These are phyloP conservation scores for Gila robusta DNA, from an alignment of 2,797 vertebrate species.

Conservation along the genomic window DNA sequence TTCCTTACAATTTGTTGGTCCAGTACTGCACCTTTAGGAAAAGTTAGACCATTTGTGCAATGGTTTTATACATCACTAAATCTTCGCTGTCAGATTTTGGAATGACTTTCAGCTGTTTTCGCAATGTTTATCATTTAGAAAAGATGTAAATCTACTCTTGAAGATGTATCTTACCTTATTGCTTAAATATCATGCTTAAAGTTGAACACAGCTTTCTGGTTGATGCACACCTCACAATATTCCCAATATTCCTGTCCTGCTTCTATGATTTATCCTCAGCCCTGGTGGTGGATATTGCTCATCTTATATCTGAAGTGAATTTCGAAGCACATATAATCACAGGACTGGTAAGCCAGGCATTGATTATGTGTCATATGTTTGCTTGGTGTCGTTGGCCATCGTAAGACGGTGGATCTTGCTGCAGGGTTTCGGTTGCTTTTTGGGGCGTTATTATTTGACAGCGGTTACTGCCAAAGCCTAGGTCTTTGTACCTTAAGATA, in stretches of 20 bases:
- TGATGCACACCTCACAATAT: not conserved
- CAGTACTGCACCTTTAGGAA: not conserved
- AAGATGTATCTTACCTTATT: not conserved
- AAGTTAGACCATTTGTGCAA: not conserved
- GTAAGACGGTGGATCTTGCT: not conserved
- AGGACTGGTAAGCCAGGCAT: constrained; percentile 12
- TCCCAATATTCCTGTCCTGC: not conserved
- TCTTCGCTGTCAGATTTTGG: not conserved
- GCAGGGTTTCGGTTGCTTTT: constrained; percentile 13
- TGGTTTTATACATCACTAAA: not conserved
- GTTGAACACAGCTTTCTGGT: not conserved
- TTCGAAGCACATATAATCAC: not conserved
- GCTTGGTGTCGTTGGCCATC: not conserved
- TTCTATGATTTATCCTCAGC: not conserved
- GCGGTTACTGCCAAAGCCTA: constrained; percentile 27
- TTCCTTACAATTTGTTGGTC: not conserved
- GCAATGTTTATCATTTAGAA: not conserved
- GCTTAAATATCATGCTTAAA: not conserved
- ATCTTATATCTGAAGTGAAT: not conserved
- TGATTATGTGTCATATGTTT: constrained; percentile 12
- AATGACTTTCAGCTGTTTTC: not conserved
- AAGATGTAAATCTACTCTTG: not conserved
- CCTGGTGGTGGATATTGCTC: not conserved
- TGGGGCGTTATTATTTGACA: constrained; percentile 13
- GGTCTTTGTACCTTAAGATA: constrained; percentile 41